Base-by-base conservation (phyloP, 1,140 invertebrate species). In the Drosophila repletoides region DNA sequence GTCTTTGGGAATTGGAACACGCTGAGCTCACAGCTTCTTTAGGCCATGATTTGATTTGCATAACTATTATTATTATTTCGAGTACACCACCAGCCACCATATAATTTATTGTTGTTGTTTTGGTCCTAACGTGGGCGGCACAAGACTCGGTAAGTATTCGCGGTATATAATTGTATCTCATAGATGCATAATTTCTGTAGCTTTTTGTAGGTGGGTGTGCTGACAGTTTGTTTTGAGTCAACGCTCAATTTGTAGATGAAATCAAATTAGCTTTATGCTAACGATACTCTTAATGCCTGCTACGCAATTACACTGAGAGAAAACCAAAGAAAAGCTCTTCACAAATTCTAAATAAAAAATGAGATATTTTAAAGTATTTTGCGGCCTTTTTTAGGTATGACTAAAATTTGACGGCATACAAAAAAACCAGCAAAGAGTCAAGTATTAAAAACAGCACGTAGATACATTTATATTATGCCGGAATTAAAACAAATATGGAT, bases 141-240 rank as follows among this genome's bases (percentile, higher is more conserved):
- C 14, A 15, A 34, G 22, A 24, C 29, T 38, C 51, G 60, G 51
- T 76, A 33, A 38, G 49, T 71, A 38, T 45, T 24, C 19, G 33
- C 14, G 19, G 3, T 19, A 1, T 31, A 9, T 46, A 14, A 31
- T 65, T 74, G 80, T 80, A 72, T 72, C 53, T 75, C 17, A 26
- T 12, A 72, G 75, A 80, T 84, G 61, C 80, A 68, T 38, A 79
- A n/a, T n/a, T n/a, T n/a, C n/a, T 79, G 63, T 67, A 60, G 49
- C 63, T 31, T 75, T 71, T 66, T 45, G 33, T 24, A 41, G 46
- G 76, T 80, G 76, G 84, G 34, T 12, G 66, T 7, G 66, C 34
- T 86, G 66, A 58, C 80, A 83, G 58, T 43, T 66, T 46, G 22
- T 29, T 38, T 56, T 61, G 72, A 71, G 17, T 71, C 55, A 67